Evolutionary conservation across 1,140 invertebrate genomes (phyloP).

Genomic region (Drosophila sp.): DNA sequence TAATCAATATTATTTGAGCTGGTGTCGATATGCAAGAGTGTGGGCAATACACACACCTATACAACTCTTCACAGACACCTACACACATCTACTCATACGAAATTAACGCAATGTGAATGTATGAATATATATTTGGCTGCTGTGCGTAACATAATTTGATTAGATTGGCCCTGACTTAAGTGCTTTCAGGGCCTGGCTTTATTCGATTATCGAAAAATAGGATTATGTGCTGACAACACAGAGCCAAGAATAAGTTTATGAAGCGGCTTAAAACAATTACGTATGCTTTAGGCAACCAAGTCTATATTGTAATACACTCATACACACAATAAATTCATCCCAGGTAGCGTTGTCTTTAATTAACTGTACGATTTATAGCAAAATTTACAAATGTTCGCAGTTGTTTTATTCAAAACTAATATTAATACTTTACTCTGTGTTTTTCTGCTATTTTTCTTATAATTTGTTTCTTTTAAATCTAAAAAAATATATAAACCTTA

Average conservation of each 20-base stretch:
- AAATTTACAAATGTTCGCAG: background rate
- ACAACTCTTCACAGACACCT: background rate
- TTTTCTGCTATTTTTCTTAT: too few species aligned
- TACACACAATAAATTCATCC: background rate
- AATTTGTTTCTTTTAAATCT: too few species aligned
- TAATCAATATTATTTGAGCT: slow-evolving; percentile 68
- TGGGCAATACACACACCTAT: background rate
- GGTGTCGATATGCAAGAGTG: slow-evolving; percentile 19
- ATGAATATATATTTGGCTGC: slow-evolving; percentile 16
- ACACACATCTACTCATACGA: background rate
- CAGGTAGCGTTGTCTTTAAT: too few species aligned
- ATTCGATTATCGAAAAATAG: slow-evolving; percentile 74
- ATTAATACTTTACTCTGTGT: too few species aligned
- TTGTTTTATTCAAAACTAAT: too few species aligned
- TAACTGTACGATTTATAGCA: background rate
- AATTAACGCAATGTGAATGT: too few species aligned
- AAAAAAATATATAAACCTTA: too few species aligned
- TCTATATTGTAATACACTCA: too few species aligned
- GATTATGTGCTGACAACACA: slow-evolving; percentile 37
- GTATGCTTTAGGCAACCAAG: background rate
- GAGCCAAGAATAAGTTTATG: background rate
- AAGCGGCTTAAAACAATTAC: slow-evolving; percentile 48
- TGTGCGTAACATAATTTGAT: slow-evolving; percentile 66
- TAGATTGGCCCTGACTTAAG: slow-evolving; percentile 54
- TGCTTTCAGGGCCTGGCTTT: slow-evolving; percentile 48